A percentile compares a stretch with the other conserved stretches of the same genome.
Evolutionary conservation across 2,797 vertebrate species (phyloP).

Genomic region (Syngnathus acus): DNA sequence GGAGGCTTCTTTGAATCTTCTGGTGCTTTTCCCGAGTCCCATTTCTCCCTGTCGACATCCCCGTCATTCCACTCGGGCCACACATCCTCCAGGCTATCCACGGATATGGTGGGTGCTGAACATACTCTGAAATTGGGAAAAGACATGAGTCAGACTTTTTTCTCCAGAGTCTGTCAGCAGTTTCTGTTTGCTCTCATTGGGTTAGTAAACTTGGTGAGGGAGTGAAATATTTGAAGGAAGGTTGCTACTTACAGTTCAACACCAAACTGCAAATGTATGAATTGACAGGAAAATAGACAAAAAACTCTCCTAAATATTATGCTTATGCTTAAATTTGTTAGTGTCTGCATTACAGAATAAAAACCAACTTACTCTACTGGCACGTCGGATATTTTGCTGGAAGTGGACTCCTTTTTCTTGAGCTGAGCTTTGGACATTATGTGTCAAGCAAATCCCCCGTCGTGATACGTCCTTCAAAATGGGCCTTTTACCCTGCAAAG

Average conservation of each 20-base stretch:
- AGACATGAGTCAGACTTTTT: neutral
- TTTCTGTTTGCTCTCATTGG: neutral
- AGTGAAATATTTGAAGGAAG: neutral
- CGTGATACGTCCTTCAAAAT: neutral
- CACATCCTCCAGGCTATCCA: constrained; percentile 56
- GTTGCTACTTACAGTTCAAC: neutral
- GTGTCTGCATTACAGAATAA: neutral
- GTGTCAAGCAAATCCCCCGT: neutral
- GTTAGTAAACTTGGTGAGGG: neutral
- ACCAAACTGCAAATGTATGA: neutral
- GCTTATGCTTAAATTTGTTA: neutral
- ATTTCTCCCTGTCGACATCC: constrained; percentile 84
- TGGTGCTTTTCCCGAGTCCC: constrained; percentile 72
- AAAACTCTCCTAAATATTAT: neutral
- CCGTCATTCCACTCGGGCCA: constrained; percentile 93
- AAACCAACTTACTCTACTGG: constrained; percentile 65
- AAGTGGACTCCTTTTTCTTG: constrained; percentile 62
- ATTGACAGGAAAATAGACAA: neutral
- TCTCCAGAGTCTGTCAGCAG: neutral
- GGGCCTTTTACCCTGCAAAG: neutral
- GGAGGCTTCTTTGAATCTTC: constrained; percentile 72
- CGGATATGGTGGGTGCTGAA: constrained; percentile 22
- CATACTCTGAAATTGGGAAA: constrained; percentile 47
- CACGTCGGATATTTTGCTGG: constrained; percentile 49
- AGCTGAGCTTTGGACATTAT: constrained; percentile 57